phyloP scores from a whole-genome alignment of 2,888 invertebrate genomes.

The Tenthredo livida region DNA sequence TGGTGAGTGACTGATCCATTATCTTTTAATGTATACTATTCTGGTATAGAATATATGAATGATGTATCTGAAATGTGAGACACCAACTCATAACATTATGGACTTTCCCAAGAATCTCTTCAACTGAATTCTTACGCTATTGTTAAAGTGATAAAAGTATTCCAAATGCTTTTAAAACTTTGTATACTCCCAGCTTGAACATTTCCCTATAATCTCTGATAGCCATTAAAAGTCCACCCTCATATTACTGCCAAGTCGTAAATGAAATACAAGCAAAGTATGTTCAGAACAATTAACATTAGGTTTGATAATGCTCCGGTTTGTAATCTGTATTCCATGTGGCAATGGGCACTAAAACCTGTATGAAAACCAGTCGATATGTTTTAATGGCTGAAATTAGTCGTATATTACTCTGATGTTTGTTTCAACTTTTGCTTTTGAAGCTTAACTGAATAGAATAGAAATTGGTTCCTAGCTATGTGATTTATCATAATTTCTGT shows the following conservation, averaged over 20 bases:
- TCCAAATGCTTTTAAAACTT: background rate
- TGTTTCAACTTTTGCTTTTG: background rate
- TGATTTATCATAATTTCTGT: background rate
- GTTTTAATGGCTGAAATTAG: background rate
- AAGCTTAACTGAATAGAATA: background rate
- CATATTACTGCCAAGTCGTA: background rate
- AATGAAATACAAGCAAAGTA: background rate
- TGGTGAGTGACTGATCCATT: slow-evolving; percentile 83
- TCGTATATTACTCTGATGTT: background rate
- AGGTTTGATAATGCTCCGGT: background rate
- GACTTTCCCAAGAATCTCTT: background rate
- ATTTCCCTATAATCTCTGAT: background rate
- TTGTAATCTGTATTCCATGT: background rate
- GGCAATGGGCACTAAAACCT: background rate
- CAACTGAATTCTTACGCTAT: background rate
- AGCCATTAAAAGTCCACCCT: background rate
- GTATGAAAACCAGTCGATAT: background rate
- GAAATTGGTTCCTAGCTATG: background rate
- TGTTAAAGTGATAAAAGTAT: background rate
- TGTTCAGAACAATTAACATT: background rate
- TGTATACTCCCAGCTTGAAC: background rate
- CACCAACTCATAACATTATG: background rate
- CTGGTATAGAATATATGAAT: background rate
- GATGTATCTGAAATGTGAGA: background rate
- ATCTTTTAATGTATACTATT: background rate